phyloP scores from a whole-genome alignment of 2,113 vertebrate genomes.

The Zosterops hypoxanthus region DNA sequence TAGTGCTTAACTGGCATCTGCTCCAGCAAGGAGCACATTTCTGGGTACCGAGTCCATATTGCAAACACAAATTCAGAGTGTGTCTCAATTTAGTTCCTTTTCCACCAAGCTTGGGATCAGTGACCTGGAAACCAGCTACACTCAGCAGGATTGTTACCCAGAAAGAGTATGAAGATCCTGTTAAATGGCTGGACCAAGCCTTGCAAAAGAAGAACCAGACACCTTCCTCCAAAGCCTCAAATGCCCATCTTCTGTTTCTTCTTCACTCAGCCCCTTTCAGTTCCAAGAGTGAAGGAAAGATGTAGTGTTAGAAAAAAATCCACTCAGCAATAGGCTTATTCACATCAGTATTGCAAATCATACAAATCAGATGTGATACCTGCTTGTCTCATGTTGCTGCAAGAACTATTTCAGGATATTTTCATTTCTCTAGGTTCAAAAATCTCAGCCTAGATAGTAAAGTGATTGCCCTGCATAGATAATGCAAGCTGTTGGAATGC shows the following conservation, averaged over 20 bases:
- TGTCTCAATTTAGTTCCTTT: neutral
- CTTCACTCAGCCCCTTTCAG: neutral
- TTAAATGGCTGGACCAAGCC: too few relatives aligned
- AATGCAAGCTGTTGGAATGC: neutral
- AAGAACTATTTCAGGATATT: neutral
- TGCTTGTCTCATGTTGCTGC: neutral
- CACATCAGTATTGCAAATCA: neutral
- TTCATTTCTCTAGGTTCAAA: neutral
- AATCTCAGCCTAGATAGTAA: neutral
- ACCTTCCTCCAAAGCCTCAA: neutral
- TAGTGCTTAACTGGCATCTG: neutral
- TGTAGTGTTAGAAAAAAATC: neutral
- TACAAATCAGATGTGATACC: neutral
- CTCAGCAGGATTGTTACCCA: neutral
- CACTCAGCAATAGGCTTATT: neutral
- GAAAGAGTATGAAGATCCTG: fast-evolving
- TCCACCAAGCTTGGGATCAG: neutral
- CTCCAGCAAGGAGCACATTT: neutral
- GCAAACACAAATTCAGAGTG: neutral
- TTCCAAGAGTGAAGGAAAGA: neutral
- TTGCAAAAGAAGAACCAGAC: neutral
- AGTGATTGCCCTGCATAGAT: neutral
- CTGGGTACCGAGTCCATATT: neutral
- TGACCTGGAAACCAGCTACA: neutral
- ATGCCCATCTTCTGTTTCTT: neutral